Evolutionary conservation across 1,140 invertebrate species (phyloP).

Genomic region (Bombus ignitus): DNA sequence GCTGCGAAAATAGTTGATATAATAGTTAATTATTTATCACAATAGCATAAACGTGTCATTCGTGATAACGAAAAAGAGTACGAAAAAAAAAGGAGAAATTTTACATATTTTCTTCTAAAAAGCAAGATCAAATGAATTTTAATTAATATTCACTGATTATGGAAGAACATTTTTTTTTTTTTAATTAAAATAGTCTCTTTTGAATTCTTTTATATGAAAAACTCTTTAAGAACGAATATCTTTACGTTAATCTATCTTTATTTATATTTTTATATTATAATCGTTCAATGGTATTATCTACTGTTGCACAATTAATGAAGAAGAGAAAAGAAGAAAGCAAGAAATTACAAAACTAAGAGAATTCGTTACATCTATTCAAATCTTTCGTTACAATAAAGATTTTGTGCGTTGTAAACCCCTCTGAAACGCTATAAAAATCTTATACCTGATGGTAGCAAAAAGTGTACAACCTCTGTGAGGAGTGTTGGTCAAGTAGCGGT

Average conservation of each 20-base stretch:
- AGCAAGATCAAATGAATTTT: background rate
- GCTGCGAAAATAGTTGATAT: background rate
- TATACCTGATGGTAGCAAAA: conserved; percentile 26
- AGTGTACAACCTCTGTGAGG: background rate
- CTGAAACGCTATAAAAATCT: background rate
- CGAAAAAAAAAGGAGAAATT: background rate
- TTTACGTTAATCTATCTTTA: too few relatives aligned
- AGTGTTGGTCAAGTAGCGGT: conserved; percentile 31
- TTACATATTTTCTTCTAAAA: background rate
- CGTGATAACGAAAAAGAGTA: background rate
- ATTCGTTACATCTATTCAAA: background rate
- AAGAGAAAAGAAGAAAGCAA: too few relatives aligned
- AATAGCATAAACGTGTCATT: background rate
- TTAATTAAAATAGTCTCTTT: too few relatives aligned
- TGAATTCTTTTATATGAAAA: too few relatives aligned
- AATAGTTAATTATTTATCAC: background rate
- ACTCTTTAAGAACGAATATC: too few relatives aligned
- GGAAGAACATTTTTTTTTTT: too few relatives aligned
- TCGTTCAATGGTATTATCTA: too few relatives aligned
- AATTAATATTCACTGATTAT: too few relatives aligned
- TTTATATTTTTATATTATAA: too few relatives aligned
- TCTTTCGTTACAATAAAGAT: background rate
- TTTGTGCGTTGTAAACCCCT: background rate
- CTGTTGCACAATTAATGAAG: rapidly evolving
- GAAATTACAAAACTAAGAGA: background rate